Evolutionary conservation across 2,113 vertebrate genomes (phyloP).

Genomic region (Orientallactaga bullata): DNA sequence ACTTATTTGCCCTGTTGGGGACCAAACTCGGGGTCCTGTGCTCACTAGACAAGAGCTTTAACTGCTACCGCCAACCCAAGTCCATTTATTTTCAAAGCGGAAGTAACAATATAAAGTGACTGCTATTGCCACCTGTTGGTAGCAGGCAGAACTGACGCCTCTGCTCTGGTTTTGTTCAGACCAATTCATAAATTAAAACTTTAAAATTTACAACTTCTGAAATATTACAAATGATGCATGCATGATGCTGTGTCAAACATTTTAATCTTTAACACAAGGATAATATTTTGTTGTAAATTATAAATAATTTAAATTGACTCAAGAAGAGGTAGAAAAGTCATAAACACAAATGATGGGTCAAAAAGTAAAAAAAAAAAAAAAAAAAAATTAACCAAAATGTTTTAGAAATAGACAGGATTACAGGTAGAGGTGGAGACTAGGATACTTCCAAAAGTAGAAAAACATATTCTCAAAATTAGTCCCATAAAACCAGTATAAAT

Average conservation of each 20-base stretch:
- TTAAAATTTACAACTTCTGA: constrained; percentile 41
- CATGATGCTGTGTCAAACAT: neutral
- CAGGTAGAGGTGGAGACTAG: neutral
- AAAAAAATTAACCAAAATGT: neutral
- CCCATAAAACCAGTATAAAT: constrained; percentile 32
- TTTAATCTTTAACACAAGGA: neutral
- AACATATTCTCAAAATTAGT: neutral
- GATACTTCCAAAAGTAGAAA: constrained; percentile 40
- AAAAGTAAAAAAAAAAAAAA: neutral
- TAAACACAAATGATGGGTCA: neutral
- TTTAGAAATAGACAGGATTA: neutral
- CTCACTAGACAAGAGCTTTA: neutral
- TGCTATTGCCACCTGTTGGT: constrained; percentile 76
- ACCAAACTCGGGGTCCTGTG: neutral
- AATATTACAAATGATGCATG: constrained; percentile 21
- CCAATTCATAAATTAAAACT: constrained; percentile 1
- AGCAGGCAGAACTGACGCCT: constrained; percentile 31
- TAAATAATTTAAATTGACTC: constrained; percentile 47
- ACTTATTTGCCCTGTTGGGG: neutral
- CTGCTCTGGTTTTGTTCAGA: neutral
- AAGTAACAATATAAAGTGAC: constrained; percentile 41
- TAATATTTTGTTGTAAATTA: neutral
- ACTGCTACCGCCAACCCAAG: neutral
- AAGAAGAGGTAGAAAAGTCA: constrained; percentile 39
- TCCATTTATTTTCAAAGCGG: neutral